Evolutionary conservation across 2,113 vertebrate genomes (phyloP).

Genomic region (Petroica traversi): DNA sequence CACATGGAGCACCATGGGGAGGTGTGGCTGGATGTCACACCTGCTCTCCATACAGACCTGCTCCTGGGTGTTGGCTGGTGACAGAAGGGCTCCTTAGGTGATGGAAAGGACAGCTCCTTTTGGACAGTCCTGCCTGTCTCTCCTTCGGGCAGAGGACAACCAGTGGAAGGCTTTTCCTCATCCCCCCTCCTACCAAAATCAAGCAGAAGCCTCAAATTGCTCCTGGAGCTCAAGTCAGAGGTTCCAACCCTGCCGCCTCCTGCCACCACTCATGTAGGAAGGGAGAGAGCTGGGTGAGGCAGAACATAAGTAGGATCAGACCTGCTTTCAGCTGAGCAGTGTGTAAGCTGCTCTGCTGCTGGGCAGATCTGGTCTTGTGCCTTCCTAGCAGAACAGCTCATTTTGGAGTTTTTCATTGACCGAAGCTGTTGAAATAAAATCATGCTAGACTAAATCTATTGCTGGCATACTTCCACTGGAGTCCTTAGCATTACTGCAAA

Average conservation of each 20-base stretch:
- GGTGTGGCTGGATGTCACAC: background rate
- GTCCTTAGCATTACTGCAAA: conserved; percentile 34
- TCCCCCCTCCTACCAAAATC: background rate
- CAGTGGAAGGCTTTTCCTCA: background rate
- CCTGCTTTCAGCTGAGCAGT: background rate
- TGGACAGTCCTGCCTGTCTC: background rate
- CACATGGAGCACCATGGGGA: background rate
- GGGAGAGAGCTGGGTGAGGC: background rate
- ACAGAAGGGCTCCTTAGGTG: background rate
- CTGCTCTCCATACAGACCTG: background rate
- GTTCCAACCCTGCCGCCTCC: background rate
- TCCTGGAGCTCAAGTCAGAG: background rate
- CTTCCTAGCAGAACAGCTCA: conserved; percentile 7
- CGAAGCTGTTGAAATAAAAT: conserved; percentile 5
- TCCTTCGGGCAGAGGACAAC: background rate
- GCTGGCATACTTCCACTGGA: conserved; percentile 4
- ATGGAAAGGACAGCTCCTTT: background rate
- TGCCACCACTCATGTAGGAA: background rate
- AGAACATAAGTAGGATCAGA: background rate
- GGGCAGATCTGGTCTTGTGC: background rate
- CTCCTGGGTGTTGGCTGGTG: background rate
- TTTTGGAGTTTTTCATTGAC: background rate
- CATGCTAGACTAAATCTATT: conserved; percentile 30
- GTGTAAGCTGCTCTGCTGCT: conserved; percentile 11
- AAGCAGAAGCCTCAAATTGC: background rate